A percentile compares a stretch with the other conserved stretches of the same genome.
Conservation (phyloP, 1,140 invertebrate species). For the Ceratoteleas bidentatus region DNA sequence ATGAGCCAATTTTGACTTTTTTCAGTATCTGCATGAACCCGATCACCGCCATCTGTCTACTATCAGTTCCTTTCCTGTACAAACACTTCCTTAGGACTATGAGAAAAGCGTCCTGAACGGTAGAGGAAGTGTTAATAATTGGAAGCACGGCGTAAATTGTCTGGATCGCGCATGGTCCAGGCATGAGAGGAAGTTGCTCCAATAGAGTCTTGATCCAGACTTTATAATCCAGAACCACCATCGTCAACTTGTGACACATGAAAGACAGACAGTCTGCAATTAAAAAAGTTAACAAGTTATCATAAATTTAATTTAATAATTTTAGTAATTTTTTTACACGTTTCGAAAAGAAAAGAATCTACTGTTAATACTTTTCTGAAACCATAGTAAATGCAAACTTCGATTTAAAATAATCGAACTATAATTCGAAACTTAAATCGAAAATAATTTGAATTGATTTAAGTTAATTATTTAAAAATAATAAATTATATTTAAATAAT, state of each 20-base stretch:
- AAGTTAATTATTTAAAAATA: too few relatives aligned
- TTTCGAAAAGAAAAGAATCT: too few relatives aligned
- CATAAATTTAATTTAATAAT: too few relatives aligned
- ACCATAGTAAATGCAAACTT: too few relatives aligned
- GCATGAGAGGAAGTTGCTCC: slow-evolving; percentile 80
- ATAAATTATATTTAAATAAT: too few relatives aligned
- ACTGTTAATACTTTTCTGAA: too few relatives aligned
- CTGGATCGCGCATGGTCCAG: slow-evolving; percentile 75
- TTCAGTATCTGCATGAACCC: slow-evolving; percentile 83
- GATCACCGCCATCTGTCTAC: slow-evolving; percentile 82
- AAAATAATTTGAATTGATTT: too few relatives aligned
- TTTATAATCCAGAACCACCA: slow-evolving; percentile 80
- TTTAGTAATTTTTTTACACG: too few relatives aligned
- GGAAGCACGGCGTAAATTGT: slow-evolving; percentile 81
- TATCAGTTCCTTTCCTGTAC: slow-evolving; percentile 80
- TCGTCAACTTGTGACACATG: slow-evolving; percentile 78
- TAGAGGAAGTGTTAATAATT: slow-evolving; percentile 78
- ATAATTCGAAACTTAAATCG: too few relatives aligned
- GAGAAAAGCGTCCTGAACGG: slow-evolving; percentile 81
- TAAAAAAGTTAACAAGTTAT: too few relatives aligned
- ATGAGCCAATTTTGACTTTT: slow-evolving; percentile 79
- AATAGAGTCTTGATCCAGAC: slow-evolving; percentile 78
- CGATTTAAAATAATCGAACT: too few relatives aligned
- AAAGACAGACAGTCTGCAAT: slow-evolving; percentile 82
- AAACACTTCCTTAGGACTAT: slow-evolving; percentile 83